phyloP scores from a whole-genome alignment of 2,797 vertebrate species.

The Sternarchorhynchus goeldii region DNA sequence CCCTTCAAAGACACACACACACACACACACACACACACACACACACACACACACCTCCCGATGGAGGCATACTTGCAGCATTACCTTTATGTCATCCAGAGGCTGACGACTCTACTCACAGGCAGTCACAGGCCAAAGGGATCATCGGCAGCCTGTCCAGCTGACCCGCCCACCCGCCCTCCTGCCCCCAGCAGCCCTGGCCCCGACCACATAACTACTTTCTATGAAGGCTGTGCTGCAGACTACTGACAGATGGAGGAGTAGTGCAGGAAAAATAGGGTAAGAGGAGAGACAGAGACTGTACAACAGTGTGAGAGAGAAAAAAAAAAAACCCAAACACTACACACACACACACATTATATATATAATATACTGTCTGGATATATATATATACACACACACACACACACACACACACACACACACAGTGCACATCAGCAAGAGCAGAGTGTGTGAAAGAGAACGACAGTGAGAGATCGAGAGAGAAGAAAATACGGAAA shows the following conservation, averaged over 20 bases:
- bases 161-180: too few species aligned
- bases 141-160: too few species aligned
- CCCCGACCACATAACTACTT: neutral
- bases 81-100: conserved; percentile 38
- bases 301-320: conserved; percentile 26
- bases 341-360: neutral
- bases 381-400: neutral
- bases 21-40: conserved; percentile 38
- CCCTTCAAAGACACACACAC: conserved; percentile 23
- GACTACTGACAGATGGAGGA: conserved; percentile 5
- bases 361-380: too few species aligned
- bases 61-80: conserved; percentile 8
- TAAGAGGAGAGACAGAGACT: conserved; percentile 13
- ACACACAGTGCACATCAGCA: too few species aligned
- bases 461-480: neutral
- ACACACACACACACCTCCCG: conserved; percentile 41
- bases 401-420: neutral
- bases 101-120: conserved; percentile 65
- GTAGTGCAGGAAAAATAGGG: neutral
- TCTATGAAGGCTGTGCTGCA: neutral
- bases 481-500: conserved; percentile 52
- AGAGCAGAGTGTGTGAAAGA: conserved; percentile 13
- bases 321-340: too few species aligned
- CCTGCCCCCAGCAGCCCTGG: neutral
- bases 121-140: conserved; percentile 47